A percentile compares a stretch with the other conserved stretches of the same genome.
Conservation (phyloP, 2,888 invertebrate species). For the Noctua janthe region DNA sequence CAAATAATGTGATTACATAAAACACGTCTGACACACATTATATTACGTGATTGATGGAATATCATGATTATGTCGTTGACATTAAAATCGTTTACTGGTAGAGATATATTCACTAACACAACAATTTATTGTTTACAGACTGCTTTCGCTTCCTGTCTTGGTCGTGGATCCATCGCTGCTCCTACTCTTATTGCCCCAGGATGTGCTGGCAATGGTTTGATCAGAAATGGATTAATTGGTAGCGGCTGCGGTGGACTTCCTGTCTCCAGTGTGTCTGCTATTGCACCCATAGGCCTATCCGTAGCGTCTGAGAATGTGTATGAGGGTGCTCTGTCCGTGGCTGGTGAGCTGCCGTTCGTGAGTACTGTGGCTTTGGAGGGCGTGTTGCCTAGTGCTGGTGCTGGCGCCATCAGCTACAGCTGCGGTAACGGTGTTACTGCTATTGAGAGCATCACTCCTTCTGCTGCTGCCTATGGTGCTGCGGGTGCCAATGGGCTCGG, state of each 20-base stretch:
- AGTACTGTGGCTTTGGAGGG: constrained; percentile 38
- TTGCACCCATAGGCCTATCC: constrained; percentile 53
- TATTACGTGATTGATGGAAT: not conserved
- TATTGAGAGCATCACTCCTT: not conserved
- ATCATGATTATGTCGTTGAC: not conserved
- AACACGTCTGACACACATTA: not conserved
- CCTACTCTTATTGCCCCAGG: not conserved
- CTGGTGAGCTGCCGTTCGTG: constrained; percentile 60
- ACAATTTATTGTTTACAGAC: no score
- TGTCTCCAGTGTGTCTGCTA: constrained; percentile 50
- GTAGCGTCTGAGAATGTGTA: constrained; percentile 60
- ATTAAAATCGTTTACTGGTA: not conserved
- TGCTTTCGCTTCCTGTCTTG: not conserved
- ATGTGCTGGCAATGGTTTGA: no score
- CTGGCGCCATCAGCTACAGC: not conserved
- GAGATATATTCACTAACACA: not conserved
- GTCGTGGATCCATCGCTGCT: constrained; percentile 5
- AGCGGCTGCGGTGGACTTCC: constrained; percentile 24
- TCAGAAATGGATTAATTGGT: not conserved
- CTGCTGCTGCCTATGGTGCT: not conserved
- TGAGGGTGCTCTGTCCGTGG: constrained; percentile 55
- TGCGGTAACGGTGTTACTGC: not conserved
- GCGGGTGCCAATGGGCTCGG: not conserved
- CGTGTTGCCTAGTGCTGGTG: not conserved
- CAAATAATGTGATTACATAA: not conserved